These are phyloP conservation scores for Andrena hattorfiana DNA, from an alignment of 2,888 invertebrate genomes.

Conservation along the genomic window DNA sequence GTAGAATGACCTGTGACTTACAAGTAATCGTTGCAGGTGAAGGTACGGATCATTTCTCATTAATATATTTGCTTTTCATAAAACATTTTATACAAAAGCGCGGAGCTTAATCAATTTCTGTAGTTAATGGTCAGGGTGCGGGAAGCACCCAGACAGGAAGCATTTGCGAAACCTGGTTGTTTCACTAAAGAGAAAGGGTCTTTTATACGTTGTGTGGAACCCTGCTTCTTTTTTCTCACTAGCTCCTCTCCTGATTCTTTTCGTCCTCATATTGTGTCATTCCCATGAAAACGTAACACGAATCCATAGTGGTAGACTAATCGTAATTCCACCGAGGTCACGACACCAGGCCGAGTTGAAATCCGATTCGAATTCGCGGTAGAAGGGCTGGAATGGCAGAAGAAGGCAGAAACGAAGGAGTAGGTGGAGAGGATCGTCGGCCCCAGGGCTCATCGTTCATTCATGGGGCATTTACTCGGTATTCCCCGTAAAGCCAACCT, in stretches of 20 bases:
- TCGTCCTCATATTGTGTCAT: constrained; percentile 12
- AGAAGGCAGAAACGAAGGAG: constrained; percentile 48
- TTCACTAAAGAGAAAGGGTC: constrained; percentile 40
- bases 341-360: constrained; percentile 71
- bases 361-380: constrained; percentile 80
- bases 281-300: constrained; percentile 75
- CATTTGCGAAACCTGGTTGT: not conserved
- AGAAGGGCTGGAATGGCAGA: constrained; percentile 28
- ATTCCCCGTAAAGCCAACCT: constrained; percentile 81
- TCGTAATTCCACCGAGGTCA: constrained; percentile 75
- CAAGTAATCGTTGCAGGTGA: no score
- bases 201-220: not conserved
- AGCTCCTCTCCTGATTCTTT: no score
- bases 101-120: no score
- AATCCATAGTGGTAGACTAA: constrained; percentile 72
- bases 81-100: no score
- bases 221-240: not conserved
- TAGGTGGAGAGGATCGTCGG: constrained; percentile 59
- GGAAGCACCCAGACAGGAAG: constrained; percentile 1
- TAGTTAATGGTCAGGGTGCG: no score
- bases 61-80: no score
- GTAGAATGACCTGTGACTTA: no score
- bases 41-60: no score
- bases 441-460: constrained; percentile 84
- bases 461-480: constrained; percentile 84